Conservation (phyloP, 2,797 vertebrate species). For the Mus spretus region DNA sequence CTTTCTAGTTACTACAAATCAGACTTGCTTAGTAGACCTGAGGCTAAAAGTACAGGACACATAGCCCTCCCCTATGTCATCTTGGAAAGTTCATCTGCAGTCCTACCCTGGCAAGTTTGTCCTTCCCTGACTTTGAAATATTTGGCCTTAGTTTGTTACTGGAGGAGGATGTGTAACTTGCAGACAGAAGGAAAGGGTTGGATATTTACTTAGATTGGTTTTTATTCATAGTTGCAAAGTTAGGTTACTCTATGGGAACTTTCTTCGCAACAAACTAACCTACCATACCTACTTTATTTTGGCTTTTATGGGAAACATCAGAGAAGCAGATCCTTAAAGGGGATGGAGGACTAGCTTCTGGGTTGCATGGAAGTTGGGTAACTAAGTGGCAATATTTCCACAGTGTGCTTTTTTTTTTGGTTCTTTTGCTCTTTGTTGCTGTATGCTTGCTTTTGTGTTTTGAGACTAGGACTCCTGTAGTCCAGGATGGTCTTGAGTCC, state of each 20-base stretch:
- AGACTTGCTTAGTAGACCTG: not conserved
- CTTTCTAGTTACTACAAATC: constrained; percentile 21
- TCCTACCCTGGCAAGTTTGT: constrained; percentile 46
- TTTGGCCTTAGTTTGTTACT: constrained; percentile 61
- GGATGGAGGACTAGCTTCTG: not conserved
- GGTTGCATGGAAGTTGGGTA: not conserved
- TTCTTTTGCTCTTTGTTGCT: constrained; percentile 25
- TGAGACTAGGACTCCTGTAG: not conserved
- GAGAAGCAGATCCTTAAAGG: constrained; percentile 5
- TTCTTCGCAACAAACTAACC: constrained; percentile 14
- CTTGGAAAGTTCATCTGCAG: constrained; percentile 53
- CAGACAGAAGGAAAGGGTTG: constrained; percentile 64
- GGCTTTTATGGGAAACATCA: not conserved
- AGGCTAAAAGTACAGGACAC: constrained; percentile 4
- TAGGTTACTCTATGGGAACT: not conserved
- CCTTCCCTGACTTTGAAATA: constrained; percentile 76
- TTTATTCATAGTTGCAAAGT: constrained; percentile 63
- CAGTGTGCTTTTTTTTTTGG: constrained; percentile 4
- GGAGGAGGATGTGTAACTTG: constrained; percentile 31
- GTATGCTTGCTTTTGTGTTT: not conserved
- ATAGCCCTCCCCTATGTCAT: not conserved
- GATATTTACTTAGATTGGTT: constrained; percentile 59
- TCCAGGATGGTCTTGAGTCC: not conserved
- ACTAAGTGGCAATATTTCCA: constrained; percentile 2
- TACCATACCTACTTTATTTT: not conserved